A percentile compares a stretch with the other conserved stretches of the same genome.
phyloP scores from a whole-genome alignment of 2,888 invertebrate species.

The Mesorhabditis spiculigera region DNA sequence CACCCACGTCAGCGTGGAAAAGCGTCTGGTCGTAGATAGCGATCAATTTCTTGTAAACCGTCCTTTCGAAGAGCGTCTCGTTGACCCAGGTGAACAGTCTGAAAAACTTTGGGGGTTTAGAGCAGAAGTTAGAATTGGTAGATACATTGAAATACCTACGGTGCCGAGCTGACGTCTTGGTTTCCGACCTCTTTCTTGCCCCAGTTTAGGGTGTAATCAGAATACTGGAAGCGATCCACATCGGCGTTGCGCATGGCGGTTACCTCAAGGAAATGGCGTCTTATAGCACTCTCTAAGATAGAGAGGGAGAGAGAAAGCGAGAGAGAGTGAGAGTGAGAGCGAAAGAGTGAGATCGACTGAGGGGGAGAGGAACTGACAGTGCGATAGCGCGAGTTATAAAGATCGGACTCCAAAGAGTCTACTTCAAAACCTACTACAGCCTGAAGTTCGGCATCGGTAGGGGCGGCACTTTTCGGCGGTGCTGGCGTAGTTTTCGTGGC shows the following conservation, averaged over 20 bases:
- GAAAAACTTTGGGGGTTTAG: constrained; percentile 8
- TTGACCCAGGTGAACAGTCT: constrained; percentile 46
- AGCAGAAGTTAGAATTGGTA: no score
- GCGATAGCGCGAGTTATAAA: background rate
- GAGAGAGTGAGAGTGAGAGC: background rate
- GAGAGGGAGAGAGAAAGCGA: background rate
- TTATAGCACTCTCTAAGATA: background rate
- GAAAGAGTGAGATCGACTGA: background rate
- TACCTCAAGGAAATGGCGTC: constrained; percentile 15
- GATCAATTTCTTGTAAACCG: constrained; percentile 46
- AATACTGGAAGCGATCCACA: constrained; percentile 36
- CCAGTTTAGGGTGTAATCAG: constrained; percentile 46
- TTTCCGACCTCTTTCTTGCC: constrained; percentile 36
- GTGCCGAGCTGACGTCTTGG: constrained; percentile 24
- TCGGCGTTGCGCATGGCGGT: constrained; percentile 46
- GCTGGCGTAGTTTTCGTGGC: constrained; percentile 23
- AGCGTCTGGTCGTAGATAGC: constrained; percentile 43
- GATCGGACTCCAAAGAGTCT: background rate
- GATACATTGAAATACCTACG: constrained; percentile 13
- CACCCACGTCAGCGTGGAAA: constrained; percentile 40
- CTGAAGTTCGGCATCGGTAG: constrained; percentile 26
- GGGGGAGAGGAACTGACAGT: background rate
- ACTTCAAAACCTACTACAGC: background rate
- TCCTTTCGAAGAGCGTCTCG: constrained; percentile 43
- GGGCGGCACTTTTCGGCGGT: constrained; percentile 10